These are phyloP conservation scores for Carcharodon carcharias DNA, from an alignment of 2,797 vertebrate genomes.

Conservation along the genomic window DNA sequence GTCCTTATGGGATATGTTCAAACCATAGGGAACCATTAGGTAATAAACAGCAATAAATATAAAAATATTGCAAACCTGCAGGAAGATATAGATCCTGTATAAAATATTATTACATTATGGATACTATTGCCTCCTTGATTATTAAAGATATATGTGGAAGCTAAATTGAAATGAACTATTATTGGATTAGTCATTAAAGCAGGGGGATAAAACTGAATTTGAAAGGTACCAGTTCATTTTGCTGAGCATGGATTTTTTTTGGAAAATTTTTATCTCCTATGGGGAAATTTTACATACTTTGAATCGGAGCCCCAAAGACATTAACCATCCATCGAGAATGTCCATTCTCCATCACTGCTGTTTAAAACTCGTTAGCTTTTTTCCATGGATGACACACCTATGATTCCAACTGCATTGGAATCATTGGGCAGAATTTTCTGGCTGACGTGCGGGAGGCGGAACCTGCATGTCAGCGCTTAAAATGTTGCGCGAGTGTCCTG, in stretches of 20 bases:
- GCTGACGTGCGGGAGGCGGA: no score
- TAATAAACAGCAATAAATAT: not conserved
- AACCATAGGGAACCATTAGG: not conserved
- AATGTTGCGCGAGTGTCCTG: no score
- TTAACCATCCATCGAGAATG: not conserved
- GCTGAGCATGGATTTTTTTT: not conserved
- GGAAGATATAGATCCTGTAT: not conserved
- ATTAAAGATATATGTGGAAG: not conserved
- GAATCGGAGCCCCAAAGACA: not conserved
- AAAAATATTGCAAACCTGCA: not conserved
- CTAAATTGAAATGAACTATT: not conserved
- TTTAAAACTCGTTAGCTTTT: not conserved
- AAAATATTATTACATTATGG: not conserved
- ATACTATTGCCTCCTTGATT: not conserved
- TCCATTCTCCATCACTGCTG: not conserved
- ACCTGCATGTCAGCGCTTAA: no score
- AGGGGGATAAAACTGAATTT: not conserved
- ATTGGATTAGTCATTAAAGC: not conserved
- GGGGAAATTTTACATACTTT: not conserved
- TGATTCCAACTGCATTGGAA: no score
- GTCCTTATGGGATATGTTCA: not conserved
- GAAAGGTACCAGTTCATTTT: not conserved
- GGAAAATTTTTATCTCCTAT: not conserved
- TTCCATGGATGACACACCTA: no score
- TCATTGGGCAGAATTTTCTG: no score